These are phyloP conservation scores for Orientallactaga sibirica DNA, from an alignment of 2,797 vertebrate species.

Conservation along the genomic window DNA sequence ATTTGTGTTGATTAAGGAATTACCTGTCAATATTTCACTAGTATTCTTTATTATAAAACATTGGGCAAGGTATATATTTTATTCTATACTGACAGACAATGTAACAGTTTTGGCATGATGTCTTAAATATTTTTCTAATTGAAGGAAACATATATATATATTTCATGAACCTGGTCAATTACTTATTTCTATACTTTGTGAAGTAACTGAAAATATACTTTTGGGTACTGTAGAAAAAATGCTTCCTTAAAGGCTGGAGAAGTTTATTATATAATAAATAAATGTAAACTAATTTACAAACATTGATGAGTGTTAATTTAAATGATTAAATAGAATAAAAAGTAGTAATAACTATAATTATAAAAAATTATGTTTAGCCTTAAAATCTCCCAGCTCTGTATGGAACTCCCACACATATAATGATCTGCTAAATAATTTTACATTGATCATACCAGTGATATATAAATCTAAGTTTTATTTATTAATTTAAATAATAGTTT, in stretches of 20 bases:
- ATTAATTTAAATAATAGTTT: constrained; percentile 50
- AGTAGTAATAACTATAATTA: not conserved
- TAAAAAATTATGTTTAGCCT: not conserved
- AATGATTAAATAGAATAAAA: not conserved
- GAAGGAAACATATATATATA: not conserved
- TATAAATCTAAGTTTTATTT: constrained; percentile 49
- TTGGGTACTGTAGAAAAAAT: constrained; percentile 45
- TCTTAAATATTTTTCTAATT: constrained; percentile 41
- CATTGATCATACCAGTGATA: not conserved
- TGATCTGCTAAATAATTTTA: constrained; percentile 41
- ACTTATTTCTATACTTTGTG: not conserved
- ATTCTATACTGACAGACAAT: not conserved
- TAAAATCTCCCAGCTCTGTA: not conserved
- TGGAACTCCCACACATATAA: constrained; percentile 4
- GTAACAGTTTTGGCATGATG: not conserved
- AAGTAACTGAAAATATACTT: constrained; percentile 48
- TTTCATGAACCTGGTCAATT: not conserved
- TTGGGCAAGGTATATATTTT: not conserved
- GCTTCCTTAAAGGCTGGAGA: not conserved
- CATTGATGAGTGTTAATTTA: constrained; percentile 29
- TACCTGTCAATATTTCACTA: constrained; percentile 21
- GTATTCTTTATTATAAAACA: constrained; percentile 40
- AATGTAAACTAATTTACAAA: constrained; percentile 52
- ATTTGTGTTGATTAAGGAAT: constrained; percentile 47
- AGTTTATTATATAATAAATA: constrained; percentile 30